Evolutionary conservation across 2,888 invertebrate genomes (phyloP).

Genomic region (Drosophila atripex): DNA sequence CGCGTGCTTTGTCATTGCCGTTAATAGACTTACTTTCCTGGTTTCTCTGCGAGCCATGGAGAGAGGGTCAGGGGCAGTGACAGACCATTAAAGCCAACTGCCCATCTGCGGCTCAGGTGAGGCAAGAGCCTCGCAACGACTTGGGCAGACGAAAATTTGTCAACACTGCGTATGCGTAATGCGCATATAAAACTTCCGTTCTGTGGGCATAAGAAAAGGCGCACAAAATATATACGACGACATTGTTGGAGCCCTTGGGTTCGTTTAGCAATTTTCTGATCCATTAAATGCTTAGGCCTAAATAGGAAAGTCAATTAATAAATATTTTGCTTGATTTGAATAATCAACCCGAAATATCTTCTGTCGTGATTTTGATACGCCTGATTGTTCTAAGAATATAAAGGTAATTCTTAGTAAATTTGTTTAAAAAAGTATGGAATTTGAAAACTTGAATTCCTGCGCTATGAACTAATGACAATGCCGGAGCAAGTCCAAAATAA

Average conservation of each 20-base stretch:
- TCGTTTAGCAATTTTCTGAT: conserved; percentile 20
- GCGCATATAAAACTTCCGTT: conserved; percentile 39
- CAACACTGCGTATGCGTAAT: conserved; percentile 66
- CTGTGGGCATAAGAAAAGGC: conserved; percentile 39
- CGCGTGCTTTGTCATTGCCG: conserved; percentile 78
- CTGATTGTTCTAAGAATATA: no score
- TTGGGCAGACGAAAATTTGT: conserved; percentile 55
- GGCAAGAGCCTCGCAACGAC: conserved; percentile 17
- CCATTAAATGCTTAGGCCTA: neutral
- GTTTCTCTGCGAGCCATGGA: conserved; percentile 6
- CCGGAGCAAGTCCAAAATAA: conserved; percentile 3
- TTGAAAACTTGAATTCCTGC: neutral
- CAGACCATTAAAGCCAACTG: conserved; percentile 64
- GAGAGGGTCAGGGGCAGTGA: conserved; percentile 21
- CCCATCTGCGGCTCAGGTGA: conserved; percentile 68
- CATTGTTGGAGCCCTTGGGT: neutral
- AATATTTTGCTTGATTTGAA: neutral
- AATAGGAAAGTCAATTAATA: neutral
- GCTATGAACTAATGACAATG: neutral
- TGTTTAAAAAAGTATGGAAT: no score
- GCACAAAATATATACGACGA: conserved; percentile 19
- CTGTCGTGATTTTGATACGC: no score
- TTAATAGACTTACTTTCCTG: conserved; percentile 75
- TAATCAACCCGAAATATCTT: neutral
- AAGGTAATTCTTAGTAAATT: no score